Base-by-base conservation (phyloP, 1,140 invertebrate genomes). In the Cydia amplana region DNA sequence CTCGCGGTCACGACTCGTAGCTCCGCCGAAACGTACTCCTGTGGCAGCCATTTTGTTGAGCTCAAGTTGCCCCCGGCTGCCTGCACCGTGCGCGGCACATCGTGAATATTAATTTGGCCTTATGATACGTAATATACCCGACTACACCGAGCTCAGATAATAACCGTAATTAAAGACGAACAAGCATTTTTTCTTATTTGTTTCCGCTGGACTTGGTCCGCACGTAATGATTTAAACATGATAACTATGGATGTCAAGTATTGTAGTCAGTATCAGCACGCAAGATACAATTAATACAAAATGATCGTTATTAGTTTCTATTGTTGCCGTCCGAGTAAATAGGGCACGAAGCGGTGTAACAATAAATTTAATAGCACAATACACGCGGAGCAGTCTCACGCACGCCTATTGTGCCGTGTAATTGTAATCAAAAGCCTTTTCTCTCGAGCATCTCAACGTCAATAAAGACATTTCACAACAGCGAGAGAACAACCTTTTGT, bases 1-100 rank as follows among this genome's bases (percentile, higher is more conserved):
- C 88, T 85, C 86, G 84, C 89, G 86, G 89, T 92, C 90, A 92
- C 90, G 89, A 91, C 86, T 88, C 83, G 80, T 88, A 87, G 89
- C 86, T 88, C 83, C 80, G 76, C 83, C 83, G 85, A 77, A 74
- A 81, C 80, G 82, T 82, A 79, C 84, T 85, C 82, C 88, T 83
- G 81, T 81, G 88, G 88, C 88, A 85, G 87, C 90, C 88, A 91
- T 91, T 90, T 91, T 89, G 90, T 90, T 83, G 82, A 87, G 46
- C 23, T 51, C 43, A 40, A 51, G 14, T 28, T 46, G 72, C 72
- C 72, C 72, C 72, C 28, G 65, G 65, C 86, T 84, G 86, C 82
- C 78, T 82, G 85, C 82, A 81, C 85, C 81, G 79, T 75, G 83
- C 80, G 82, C 75, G 79, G 75, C 79, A 78, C 85, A 82, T 77